Evolutionary conservation across 2,888 invertebrate species (phyloP).

Genomic region (Dolichomitus sp.): DNA sequence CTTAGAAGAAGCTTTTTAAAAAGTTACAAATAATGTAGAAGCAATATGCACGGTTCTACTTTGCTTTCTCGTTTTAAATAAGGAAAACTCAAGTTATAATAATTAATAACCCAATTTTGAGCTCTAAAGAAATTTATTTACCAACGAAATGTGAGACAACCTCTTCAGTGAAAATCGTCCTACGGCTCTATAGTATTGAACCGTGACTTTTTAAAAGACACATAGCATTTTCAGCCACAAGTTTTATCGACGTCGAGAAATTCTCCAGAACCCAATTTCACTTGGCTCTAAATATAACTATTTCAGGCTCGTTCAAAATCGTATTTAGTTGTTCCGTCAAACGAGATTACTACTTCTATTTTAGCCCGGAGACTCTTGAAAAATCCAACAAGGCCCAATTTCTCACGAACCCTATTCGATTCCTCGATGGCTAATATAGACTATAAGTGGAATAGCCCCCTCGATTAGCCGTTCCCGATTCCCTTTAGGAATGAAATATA

Average conservation of each 20-base stretch:
- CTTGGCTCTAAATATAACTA: background rate
- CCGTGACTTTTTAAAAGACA: too few relatives aligned
- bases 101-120: too few relatives aligned
- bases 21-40: too few relatives aligned
- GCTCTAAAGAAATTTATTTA: too few relatives aligned
- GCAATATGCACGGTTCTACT: too few relatives aligned
- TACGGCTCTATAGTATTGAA: too few relatives aligned
- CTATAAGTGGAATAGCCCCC: constrained; percentile 57
- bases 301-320: background rate
- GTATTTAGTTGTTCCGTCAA: background rate
- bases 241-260: background rate
- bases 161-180: too few relatives aligned
- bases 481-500: constrained; percentile 35
- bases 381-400: constrained; percentile 49
- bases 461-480: constrained; percentile 57
- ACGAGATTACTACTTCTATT: constrained; percentile 33
- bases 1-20: too few relatives aligned
- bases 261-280: constrained; percentile 5
- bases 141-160: too few relatives aligned
- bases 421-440: constrained; percentile 51
- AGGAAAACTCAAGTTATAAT: too few relatives aligned
- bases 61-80: too few relatives aligned
- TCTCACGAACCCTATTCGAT: constrained; percentile 58
- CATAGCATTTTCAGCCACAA: too few relatives aligned
- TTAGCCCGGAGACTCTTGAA: constrained; percentile 4